Conservation (phyloP, 2,888 invertebrate species). For the Lydus trimaculatus region DNA sequence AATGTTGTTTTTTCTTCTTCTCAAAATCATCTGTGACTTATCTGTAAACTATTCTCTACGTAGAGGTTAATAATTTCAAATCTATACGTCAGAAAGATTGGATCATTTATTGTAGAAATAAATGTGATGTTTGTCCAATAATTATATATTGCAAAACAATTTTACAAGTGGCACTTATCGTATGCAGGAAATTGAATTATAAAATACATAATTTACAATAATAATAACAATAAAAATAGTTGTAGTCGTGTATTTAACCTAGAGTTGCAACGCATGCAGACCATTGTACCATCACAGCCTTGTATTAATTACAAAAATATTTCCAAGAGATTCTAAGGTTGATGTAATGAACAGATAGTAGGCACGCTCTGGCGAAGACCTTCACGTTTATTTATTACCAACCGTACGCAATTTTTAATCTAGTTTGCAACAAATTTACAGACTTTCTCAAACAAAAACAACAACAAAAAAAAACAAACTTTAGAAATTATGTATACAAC, state of each 20-base stretch:
- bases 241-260: not conserved
- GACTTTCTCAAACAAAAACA: not conserved
- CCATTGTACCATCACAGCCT: slow-evolving; percentile 49
- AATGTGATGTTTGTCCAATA: not conserved
- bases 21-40: too few relatives aligned
- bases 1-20: too few relatives aligned
- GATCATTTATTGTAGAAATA: too few relatives aligned
- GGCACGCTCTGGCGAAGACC: slow-evolving; percentile 35
- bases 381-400: slow-evolving; percentile 36
- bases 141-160: not conserved
- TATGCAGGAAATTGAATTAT: not conserved
- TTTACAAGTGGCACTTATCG: not conserved
- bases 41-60: too few relatives aligned
- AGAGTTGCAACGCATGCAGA: slow-evolving; percentile 37
- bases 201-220: not conserved
- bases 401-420: slow-evolving; percentile 24
- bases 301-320: slow-evolving; percentile 50
- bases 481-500: not conserved
- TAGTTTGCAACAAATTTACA: slow-evolving; percentile 6
- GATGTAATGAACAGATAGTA: slow-evolving; percentile 41
- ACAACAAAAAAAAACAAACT: too few relatives aligned
- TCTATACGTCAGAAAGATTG: too few relatives aligned
- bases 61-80: too few relatives aligned
- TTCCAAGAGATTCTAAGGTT: slow-evolving; percentile 40
- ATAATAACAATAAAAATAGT: slow-evolving; percentile 2